Conservation (phyloP, 2,113 vertebrate species). For the Oreochromis aureus region DNA sequence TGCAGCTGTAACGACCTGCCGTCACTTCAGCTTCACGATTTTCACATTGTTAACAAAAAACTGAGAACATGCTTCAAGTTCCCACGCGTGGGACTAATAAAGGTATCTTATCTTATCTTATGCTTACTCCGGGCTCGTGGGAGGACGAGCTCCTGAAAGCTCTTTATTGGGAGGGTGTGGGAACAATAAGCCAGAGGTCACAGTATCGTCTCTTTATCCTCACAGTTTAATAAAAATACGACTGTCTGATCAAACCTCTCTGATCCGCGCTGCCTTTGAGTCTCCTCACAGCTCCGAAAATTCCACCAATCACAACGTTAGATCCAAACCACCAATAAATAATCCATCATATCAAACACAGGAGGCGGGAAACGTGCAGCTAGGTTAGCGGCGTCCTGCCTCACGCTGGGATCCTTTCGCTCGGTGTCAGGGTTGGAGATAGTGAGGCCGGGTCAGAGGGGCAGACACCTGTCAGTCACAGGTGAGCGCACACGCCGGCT, state of each 20-base stretch:
- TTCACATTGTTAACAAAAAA: neutral
- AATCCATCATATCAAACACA: neutral
- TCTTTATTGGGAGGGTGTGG: neutral
- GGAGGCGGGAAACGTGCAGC: neutral
- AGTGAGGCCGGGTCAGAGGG: fast-evolving
- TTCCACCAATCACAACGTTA: neutral
- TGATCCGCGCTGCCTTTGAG: neutral
- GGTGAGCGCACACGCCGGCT: fast-evolving
- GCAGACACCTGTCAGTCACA: neutral
- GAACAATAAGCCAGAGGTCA: neutral
- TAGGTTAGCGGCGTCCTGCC: neutral
- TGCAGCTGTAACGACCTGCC: fast-evolving
- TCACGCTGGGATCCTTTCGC: neutral
- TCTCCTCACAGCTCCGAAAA: neutral
- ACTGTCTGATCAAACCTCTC: neutral
- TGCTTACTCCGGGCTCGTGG: neutral
- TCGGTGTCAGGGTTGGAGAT: fast-evolving
- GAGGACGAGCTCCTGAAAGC: neutral
- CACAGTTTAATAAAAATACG: neutral
- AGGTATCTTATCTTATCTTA: fast-evolving
- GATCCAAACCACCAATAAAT: neutral
- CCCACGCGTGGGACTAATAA: neutral
- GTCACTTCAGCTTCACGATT: neutral
- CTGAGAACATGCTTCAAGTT: neutral
- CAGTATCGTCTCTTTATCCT: neutral